Evolutionary conservation across 2,888 invertebrate species (phyloP), one percentile per base, ranked within the genome.

Genomic region (Agriotes lineatus): DNA sequence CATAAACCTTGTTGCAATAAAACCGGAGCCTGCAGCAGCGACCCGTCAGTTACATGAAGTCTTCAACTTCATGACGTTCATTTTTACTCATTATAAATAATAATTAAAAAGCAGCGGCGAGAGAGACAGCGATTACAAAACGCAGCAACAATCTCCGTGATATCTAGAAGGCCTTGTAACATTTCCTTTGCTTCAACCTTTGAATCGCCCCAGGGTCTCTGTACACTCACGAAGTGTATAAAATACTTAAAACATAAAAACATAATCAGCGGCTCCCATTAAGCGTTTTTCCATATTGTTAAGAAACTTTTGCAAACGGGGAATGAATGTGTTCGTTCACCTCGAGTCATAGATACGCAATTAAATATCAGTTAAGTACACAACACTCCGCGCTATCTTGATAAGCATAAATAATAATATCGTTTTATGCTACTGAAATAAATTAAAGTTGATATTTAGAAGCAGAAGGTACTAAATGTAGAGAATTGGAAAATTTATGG

Each of bases 121-220:
- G 71, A 70, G 67, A 56, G 56, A 56, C 72, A 69, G 72, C 72
- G 72, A 76, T 79, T 79, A 78, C 79, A 79, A 79, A 79, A 79
- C 78, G 77, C 79, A 79, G 82, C 84, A 79, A 83, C 83, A 83
- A 83, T 84, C 83, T 82, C 84, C 82, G 80, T 75, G 81, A 82
- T 82, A 84, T 84, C 84, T 83, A 80, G 83, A 82, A 84, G 84
- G 82, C 84, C 84, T 84, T 84, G 84, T 84, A 84, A 84, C 83
- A 83, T 82, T 83, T 83, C 82, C 82, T 80, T 75, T 78, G 80
- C 76, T 81, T 80, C 82, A 82, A 82, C 82, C 82, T 82, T 82
- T 82, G 78, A 72, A 74, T 73, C 66, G 79, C 82, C 81, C 77
- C 80, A 78, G 81, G 83, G 80, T 70, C 71, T 67, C 54, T 19